Evolutionary conservation across 2,797 vertebrate genomes (phyloP).

Genomic region (Sebastes nivosus): DNA sequence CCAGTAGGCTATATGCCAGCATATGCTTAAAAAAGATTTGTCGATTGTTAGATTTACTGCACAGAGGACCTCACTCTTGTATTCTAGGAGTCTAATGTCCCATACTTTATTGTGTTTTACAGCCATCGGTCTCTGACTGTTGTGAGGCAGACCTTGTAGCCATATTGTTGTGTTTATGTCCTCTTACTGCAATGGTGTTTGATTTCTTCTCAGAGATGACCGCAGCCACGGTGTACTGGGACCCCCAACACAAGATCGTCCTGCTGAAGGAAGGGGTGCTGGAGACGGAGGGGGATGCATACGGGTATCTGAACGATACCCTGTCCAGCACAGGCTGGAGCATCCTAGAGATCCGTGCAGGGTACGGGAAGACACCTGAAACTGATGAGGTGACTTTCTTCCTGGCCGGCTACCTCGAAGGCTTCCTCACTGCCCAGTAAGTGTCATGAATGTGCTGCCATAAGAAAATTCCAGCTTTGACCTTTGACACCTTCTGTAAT

Average conservation of each 20-base stretch:
- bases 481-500: neutral
- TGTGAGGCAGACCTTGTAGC: neutral
- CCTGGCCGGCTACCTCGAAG: conserved; percentile 90
- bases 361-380: conserved; percentile 83
- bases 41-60: neutral
- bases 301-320: conserved; percentile 89
- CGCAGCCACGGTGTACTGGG: conserved; percentile 88
- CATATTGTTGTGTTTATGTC: neutral
- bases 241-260: conserved; percentile 76
- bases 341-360: conserved; percentile 89
- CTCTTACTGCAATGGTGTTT: neutral
- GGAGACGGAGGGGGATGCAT: conserved; percentile 86
- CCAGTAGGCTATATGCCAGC: neutral
- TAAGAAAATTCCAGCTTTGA: neutral
- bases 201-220: conserved; percentile 57
- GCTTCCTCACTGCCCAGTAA: conserved; percentile 91
- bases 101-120: neutral
- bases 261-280: conserved; percentile 81
- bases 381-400: conserved; percentile 87
- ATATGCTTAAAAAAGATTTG: neutral
- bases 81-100: neutral
- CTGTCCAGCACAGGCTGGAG: conserved; percentile 88
- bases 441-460: conserved; percentile 39
- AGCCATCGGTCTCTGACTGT: neutral
- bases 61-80: neutral